Percentiles rank a stretch among this genome's conserved stretches.
These are phyloP conservation scores for Plagiodera versicolora DNA, from an alignment of 2,888 invertebrate genomes.

Conservation along the genomic window DNA sequence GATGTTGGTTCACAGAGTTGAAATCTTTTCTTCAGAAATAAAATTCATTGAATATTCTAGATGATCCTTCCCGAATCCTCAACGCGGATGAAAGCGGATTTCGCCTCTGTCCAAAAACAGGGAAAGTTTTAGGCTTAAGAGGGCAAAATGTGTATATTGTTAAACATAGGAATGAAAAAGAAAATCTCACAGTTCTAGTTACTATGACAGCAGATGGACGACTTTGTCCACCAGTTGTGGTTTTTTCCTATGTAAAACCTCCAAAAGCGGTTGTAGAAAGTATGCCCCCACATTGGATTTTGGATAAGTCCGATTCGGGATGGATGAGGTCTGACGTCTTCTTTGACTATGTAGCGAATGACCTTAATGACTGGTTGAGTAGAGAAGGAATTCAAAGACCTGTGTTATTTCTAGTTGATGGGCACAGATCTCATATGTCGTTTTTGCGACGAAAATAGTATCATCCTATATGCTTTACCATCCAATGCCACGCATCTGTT, in stretches of 20 bases:
- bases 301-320: constrained; percentile 31
- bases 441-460: constrained; percentile 37
- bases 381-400: constrained; percentile 30
- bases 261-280: constrained; percentile 23
- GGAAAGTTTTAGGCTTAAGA: constrained; percentile 25
- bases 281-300: constrained; percentile 30
- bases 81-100: constrained; percentile 46
- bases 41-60: constrained; percentile 16
- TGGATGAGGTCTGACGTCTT: constrained; percentile 38
- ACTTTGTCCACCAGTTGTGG: constrained; percentile 11
- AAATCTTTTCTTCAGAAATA: constrained; percentile 1
- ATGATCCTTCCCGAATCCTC: constrained; percentile 37
- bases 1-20: neutral
- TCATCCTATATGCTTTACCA: constrained; percentile 39
- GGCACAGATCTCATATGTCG: constrained; percentile 40
- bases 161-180: constrained; percentile 27
- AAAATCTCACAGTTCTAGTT: constrained; percentile 26
- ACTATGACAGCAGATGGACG: constrained; percentile 23
- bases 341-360: constrained; percentile 35
- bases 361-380: constrained; percentile 29
- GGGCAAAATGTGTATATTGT: constrained; percentile 19
- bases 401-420: constrained; percentile 39
- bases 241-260: constrained; percentile 27
- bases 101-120: constrained; percentile 36
- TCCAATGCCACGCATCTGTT: constrained; percentile 35